Base-by-base conservation (phyloP, 2,888 invertebrate genomes). In the Nemapogon koenigi region DNA sequence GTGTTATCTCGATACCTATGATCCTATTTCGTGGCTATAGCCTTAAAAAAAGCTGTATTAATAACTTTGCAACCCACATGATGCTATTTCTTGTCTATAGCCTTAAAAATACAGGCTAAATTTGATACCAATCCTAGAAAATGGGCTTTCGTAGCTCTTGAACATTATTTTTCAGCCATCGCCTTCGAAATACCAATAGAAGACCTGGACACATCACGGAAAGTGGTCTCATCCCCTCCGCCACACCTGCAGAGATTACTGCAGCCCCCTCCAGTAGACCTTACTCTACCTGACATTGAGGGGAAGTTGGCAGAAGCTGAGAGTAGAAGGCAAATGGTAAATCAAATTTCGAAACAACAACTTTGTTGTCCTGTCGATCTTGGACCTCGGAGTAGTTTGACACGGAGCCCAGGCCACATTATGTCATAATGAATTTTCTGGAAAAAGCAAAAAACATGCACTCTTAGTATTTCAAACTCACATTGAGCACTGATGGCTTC, bases 271-370 rank as follows among this genome's bases (percentile, higher is more conserved):
- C 73, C 75, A 35, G 62, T 79, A 0, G 81, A 82, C 14, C 73
- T 83, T 47, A 81, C 82, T 22, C 62, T 88, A 28, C 83, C 86
- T 16, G 83, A 85, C 43, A 76, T 90, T 18, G 83, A 86, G 51
- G 88, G 85, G 52, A 89, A 88, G 52, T 67, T 88, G 43, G 87
- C 86, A 14, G 88, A 86, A 41, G 90, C 90, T 1, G 89, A 90
- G 50, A 80, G 82, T 43, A 76, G 90, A 42, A 81, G 90, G 39
- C 81, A 82, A 48, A 82, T 84, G 69, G 79, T 76, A 49, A 50
- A n/a, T 26, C 28, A 7, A 4, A n/a, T 28, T 4, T n/a, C 4
- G 4, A 28, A 28, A 7, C 6, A 28, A 28, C 4, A 4, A 28
- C 8, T 28, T 28, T 28, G 6, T 28, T 22, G 6, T 6, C 22